Evolutionary conservation across 2,797 vertebrate genomes (phyloP), one percentile per base, ranked within the genome.

Genomic region (Erithacus rubecula): DNA sequence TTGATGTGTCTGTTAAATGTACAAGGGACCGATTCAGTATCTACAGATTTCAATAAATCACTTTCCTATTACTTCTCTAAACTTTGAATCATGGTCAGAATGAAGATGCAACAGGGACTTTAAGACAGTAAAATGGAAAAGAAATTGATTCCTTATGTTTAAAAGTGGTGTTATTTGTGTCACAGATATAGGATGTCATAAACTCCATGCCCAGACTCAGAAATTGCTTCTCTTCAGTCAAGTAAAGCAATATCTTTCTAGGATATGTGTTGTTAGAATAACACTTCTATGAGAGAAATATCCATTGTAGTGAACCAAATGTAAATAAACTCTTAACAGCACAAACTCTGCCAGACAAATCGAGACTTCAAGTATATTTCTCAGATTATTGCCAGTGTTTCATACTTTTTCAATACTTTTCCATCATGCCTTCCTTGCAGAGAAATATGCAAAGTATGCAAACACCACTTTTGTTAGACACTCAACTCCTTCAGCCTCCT

Each of bases 21-120:
- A 44, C 24, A 12, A 29, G 9, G 18, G 14, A 36, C 14, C 0
- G 1, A 69, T 16, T 6, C 7, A 49, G 0, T 60, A 60, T 19
- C 4, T 71, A 27, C 58, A 56, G 26, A 46, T 70, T 68, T 83
- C 34, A 62, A 1, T 11, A 5, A 32, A 55, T 22, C 75, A 21
- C 16, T 34, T 59, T 29, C 4, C 7, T 2, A 84, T 70, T 74
- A 67, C 32, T 72, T 56, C 22, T 58, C 18, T 51, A 78, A 87
- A 60, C 16, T 65, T 34, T 52, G 59, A 58, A 41, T 76, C 26
- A 46, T 41, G 39, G 15, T 29, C 19, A 46, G 37, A 90, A 41
- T 34, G 30, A 92, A 79, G 36, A 55, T 41, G 11, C 13, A 91
- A 37, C 7, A 41, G 39, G 15, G 15, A 78, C 11, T 37, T 46